Base-by-base conservation (phyloP, 2,113 vertebrate species). In the Poeciliopsis occidentalis region DNA sequence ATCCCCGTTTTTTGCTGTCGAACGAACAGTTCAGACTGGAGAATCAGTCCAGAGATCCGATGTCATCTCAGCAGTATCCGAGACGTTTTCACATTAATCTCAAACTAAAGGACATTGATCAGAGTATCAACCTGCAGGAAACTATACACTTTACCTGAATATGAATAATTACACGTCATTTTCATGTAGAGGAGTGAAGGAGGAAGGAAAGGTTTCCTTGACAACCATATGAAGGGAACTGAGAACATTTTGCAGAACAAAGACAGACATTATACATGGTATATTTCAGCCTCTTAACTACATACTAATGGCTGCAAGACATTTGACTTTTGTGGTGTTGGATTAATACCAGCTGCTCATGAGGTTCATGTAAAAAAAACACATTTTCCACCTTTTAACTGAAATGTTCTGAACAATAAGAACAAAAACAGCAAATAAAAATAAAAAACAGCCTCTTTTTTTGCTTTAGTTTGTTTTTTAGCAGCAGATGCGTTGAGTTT, bases 171-270 rank as follows among this genome's bases (percentile, higher is more conserved):
- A 57, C 51, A 57, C 51, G 3, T 57, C 17, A 57, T 57, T n/a
- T 24, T 57, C 51, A 57, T 24, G 22, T 57, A n/a, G 51, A 57
- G 24, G 51, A 57, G 51, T 64, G 47, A 34, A 64, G 81, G 76
- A 30, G 15, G 51, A 31, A 61, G 63, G 69, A 78, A 70, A 73
- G 0, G 89, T 91, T 89, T 86, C 87, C 85, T 71, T 89, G 89
- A 86, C 87, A 80, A 89, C 87, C 62, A 4, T 41, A 44, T 15
- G 1, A 60, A 75, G 78, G 87, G 84, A 78, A 90, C 32, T 64
- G 78, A 81, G 78, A 79, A 19, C 77, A 81, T 3, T 37, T 27
- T 61, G 75, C 31, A 83, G 30, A 64, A 61, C 61, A 75, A 60
- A 65, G 86, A 66, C 5, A 22, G 51, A 86, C 57, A 29, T 69